A percentile compares a stretch with the other conserved stretches of the same genome.
Conservation (phyloP, 2,888 invertebrate species). For the Epinotia brunnichana region DNA sequence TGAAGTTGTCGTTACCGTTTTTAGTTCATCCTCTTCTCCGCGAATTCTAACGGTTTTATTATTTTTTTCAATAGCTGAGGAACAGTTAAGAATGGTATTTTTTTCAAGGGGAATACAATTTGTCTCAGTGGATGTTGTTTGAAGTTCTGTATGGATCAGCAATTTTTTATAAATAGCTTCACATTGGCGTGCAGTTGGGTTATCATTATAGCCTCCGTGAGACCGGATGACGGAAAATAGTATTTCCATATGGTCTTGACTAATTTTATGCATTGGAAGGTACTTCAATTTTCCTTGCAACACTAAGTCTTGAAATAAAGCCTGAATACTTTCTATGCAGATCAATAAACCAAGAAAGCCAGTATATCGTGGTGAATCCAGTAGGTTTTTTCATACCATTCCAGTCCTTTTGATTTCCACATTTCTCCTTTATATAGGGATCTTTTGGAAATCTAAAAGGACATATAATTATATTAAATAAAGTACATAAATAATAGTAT, state of each 20-base stretch:
- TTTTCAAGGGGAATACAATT: conserved; percentile 45
- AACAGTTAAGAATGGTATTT: conserved; percentile 20
- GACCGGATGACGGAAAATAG: conserved; percentile 41
- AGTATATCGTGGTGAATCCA: neutral
- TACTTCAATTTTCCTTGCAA: conserved; percentile 29
- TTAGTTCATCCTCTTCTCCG: conserved; percentile 5
- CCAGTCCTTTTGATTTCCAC: neutral
- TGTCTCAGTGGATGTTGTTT: conserved; percentile 28
- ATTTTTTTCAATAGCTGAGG: conserved; percentile 40
- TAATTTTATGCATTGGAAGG: conserved; percentile 41
- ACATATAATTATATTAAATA: too few relatives aligned
- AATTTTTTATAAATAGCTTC: conserved; percentile 47
- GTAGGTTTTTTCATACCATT: neutral
- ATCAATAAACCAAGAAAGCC: conserved; percentile 42
- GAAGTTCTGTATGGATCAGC: conserved; percentile 41
- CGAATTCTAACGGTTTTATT: conserved; percentile 10
- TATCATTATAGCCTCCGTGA: conserved; percentile 45
- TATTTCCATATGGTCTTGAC: conserved; percentile 44
- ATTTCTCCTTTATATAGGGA: too few relatives aligned
- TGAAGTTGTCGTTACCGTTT: neutral
- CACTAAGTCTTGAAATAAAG: conserved; percentile 10
- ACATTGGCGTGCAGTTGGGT: conserved; percentile 45
- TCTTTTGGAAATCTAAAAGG: too few relatives aligned
- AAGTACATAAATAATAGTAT: too few relatives aligned
- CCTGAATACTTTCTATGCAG: conserved; percentile 25